phyloP scores from a whole-genome alignment of 2,113 vertebrate species.

The Pionites leucogaster region DNA sequence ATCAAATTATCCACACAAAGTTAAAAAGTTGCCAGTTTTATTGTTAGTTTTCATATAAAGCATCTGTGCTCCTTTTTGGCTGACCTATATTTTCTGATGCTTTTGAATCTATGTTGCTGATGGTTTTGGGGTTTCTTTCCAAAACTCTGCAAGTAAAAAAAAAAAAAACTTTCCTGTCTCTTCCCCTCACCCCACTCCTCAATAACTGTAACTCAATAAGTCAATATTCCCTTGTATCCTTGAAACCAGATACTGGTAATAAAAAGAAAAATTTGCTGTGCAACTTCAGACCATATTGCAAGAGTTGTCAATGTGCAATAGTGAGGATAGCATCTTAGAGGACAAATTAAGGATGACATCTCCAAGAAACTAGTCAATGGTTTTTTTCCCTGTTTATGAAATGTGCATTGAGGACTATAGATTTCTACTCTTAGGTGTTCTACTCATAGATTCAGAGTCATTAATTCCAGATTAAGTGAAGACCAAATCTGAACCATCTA shows the following conservation, averaged over 20 bases:
- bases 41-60: not conserved
- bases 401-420: not conserved
- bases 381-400: not conserved
- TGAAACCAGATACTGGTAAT: not conserved
- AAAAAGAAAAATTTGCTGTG: not conserved
- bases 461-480: not conserved
- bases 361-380: not conserved
- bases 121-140: not conserved
- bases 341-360: not conserved
- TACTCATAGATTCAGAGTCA: not conserved
- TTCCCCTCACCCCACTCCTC: accelerated
- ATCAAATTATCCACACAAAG: not conserved
- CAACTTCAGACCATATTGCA: not conserved
- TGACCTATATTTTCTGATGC: not conserved
- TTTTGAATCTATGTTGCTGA: not conserved
- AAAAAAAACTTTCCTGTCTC: not conserved
- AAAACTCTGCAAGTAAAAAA: not conserved
- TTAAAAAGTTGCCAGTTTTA: not conserved
- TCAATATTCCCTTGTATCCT: not conserved
- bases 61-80: accelerated
- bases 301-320: not conserved
- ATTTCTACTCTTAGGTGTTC: not conserved
- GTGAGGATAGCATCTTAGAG: not conserved
- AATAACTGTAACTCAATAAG: not conserved
- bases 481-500: not conserved